Evolutionary conservation across 2,797 vertebrate genomes (phyloP), one percentile per base, ranked within the genome.

Genomic region (Neomorphus geoffroyi): DNA sequence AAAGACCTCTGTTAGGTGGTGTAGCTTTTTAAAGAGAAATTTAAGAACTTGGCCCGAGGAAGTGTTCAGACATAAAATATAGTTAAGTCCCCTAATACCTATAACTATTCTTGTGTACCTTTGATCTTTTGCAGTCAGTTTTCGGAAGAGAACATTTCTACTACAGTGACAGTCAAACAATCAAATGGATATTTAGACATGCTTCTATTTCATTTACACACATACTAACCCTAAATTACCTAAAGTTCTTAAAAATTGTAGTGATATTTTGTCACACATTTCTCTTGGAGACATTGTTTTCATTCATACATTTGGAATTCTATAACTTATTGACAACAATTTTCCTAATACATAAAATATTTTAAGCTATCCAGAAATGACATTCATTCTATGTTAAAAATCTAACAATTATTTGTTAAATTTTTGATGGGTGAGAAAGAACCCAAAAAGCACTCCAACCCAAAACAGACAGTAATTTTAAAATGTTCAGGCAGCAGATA

Each of bases 201-300:
- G 1, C 3, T 23, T 22, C 24, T 53, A 12, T 48, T 74, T 81
- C 43, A 33, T n/a, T 5, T 18, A 48, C 1, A 0, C n/a, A 50
- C 1, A 13, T 79, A 82, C 41, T 46, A 81, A 48, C 7, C 15
- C 19, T 56, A 57, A 5, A 27, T 67, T 87, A 64, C 8, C 41
- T 81, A 45, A 79, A 71, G 6, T 50, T 57, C 37, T 27, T 45
- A 75, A 79, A 85, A 91, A 28, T n/a, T 45, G 18, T 62, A 32
- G 26, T 53, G 5, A 21, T 58, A 57, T 16, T 66, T 62, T 86
- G 37, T 23, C 64, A 17, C 67, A 24, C 6, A 78, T 4, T 33
- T 88, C 21, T 4, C 7, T 33, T 65, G 13, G 8, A 53, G n/a
- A 48, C 10, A 35, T 15, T 32, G 9, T 4, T 80, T 92, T 66